A percentile compares a stretch with the other conserved stretches of the same genome.
Conservation (phyloP, 92 coral and sea anemone species). For the Pocillopora meandrina region DNA sequence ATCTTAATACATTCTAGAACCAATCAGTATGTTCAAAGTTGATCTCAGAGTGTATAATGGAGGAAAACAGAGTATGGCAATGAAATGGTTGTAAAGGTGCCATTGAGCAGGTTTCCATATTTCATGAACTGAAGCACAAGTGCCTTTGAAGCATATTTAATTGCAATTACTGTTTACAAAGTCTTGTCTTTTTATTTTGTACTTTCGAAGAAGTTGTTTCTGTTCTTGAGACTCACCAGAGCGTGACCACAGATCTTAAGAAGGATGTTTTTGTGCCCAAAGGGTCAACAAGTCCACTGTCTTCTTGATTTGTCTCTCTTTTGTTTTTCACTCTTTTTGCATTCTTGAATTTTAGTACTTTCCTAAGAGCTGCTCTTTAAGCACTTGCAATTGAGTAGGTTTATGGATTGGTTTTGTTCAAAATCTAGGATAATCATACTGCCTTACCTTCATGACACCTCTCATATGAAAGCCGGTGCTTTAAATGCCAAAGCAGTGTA, state of each 20-base stretch:
- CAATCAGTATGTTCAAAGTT: neutral
- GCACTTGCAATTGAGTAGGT: neutral
- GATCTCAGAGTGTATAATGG: neutral
- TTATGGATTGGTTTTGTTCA: neutral
- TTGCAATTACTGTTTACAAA: conserved; percentile 23
- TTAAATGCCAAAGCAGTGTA: no score
- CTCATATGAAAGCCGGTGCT: no score
- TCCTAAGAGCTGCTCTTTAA: conserved; percentile 34
- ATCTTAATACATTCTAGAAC: neutral
- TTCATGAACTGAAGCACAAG: neutral
- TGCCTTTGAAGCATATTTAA: neutral
- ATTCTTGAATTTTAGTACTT: conserved; percentile 10
- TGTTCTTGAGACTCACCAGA: conserved; percentile 23
- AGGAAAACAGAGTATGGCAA: neutral
- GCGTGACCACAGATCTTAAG: conserved; percentile 39
- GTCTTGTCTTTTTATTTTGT: conserved; percentile 5
- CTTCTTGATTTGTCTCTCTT: conserved; percentile 19
- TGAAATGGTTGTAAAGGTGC: neutral
- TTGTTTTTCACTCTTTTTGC: conserved; percentile 31
- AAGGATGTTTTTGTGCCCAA: conserved; percentile 47
- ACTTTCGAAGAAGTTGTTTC: conserved; percentile 40
- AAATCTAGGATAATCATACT: neutral
- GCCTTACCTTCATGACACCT: conserved; percentile 2
- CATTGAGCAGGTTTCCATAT: neutral
- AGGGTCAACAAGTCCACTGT: conserved; percentile 40